These are phyloP conservation scores for Eurytoma adleriae DNA, from an alignment of 2,888 invertebrate genomes.

Conservation along the genomic window DNA sequence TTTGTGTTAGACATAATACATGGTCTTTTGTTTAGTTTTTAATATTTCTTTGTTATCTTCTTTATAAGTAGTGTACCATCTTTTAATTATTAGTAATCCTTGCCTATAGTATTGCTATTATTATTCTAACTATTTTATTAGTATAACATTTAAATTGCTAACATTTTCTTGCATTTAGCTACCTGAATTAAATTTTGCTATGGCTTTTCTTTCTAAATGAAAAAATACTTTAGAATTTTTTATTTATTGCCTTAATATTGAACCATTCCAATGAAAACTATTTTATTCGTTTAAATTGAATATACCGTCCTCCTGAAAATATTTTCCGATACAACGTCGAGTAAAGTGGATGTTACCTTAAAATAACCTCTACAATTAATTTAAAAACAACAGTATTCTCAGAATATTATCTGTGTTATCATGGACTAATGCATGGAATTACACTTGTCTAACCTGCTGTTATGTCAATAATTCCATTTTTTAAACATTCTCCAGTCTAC, in stretches of 20 bases:
- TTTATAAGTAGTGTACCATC: no score
- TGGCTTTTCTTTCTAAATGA: no score
- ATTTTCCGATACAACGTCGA: conserved; percentile 37
- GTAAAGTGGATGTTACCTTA: conserved; percentile 41
- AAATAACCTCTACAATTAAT: conserved; percentile 55
- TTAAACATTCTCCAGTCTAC: conserved; percentile 1
- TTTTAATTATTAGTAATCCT: no score
- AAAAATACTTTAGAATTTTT: no score
- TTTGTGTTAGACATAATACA: no score
- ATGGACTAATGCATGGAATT: conserved; percentile 43
- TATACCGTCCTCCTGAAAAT: not conserved
- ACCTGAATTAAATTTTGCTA: no score
- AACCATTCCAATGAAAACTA: conserved; percentile 34
- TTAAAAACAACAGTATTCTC: conserved; percentile 3
- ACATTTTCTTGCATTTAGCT: no score
- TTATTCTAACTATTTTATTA: no score
- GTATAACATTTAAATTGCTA: no score
- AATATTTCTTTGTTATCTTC: no score
- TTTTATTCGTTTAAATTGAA: conserved; percentile 16
- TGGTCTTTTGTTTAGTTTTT: no score
- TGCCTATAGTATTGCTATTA: no score
- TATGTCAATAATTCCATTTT: conserved; percentile 33
- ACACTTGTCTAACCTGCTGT: conserved; percentile 35
- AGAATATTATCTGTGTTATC: conserved; percentile 32
- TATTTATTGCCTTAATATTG: conserved; percentile 10